phyloP scores from a whole-genome alignment of 2,797 vertebrate species.

The Gymnothorax reevesii region DNA sequence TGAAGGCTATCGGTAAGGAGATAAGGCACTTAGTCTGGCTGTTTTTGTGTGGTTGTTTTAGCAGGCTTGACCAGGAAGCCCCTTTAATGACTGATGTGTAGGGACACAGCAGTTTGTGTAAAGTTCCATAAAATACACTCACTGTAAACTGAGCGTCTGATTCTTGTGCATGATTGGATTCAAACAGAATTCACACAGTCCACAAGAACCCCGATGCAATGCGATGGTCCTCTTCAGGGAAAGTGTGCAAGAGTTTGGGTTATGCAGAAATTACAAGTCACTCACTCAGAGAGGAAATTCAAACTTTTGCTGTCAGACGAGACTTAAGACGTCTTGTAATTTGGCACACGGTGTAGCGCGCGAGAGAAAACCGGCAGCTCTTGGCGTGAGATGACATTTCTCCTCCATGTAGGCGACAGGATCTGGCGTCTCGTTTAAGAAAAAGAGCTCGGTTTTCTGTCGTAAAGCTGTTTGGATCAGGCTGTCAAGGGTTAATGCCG shows the following conservation, averaged over 20 bases:
- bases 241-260: slow-evolving; percentile 73
- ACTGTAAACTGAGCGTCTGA: slow-evolving; percentile 66
- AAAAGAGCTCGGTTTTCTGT: neutral
- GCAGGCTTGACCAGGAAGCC: slow-evolving; percentile 69
- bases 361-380: slow-evolving; percentile 44
- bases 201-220: slow-evolving; percentile 14
- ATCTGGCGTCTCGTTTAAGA: slow-evolving; percentile 32
- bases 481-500: neutral
- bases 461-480: slow-evolving; percentile 29
- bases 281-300: slow-evolving; percentile 40
- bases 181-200: slow-evolving; percentile 67
- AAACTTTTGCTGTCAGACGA: slow-evolving; percentile 46
- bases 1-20: slow-evolving; percentile 75
- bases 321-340: slow-evolving; percentile 43
- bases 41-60: slow-evolving; percentile 76
- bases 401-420: slow-evolving; percentile 38
- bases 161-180: slow-evolving; percentile 76
- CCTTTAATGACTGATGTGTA: neutral
- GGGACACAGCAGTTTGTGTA: slow-evolving; percentile 49
- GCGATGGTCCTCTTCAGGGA: slow-evolving; percentile 62
- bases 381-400: slow-evolving; percentile 39
- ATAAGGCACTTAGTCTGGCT: slow-evolving; percentile 93
- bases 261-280: slow-evolving; percentile 71
- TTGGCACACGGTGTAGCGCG: slow-evolving; percentile 46
- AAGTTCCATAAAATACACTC: slow-evolving; percentile 54